Evolutionary conservation across 2,113 vertebrate species (phyloP).

Genomic region (Origma solitaria): DNA sequence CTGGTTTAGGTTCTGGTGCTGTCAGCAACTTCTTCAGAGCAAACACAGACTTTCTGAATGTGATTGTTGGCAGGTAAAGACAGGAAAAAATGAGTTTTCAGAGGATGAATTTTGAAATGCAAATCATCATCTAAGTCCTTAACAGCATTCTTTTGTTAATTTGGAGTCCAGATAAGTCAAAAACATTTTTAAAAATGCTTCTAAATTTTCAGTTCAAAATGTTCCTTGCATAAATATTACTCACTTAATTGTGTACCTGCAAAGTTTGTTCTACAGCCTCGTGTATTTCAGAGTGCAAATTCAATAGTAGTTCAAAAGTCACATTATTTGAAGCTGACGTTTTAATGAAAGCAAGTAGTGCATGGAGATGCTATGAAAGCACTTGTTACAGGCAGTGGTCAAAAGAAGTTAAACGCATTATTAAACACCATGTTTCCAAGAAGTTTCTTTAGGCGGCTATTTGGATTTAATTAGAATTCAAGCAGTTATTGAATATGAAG

Average conservation of each 20-base stretch:
- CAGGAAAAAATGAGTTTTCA: conserved; percentile 6
- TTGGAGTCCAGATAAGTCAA: not conserved
- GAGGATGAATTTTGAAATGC: not conserved
- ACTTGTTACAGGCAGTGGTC: not conserved
- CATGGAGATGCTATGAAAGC: not conserved
- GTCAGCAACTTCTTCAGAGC: conserved; percentile 35
- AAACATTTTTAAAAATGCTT: not conserved
- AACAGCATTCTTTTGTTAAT: not conserved
- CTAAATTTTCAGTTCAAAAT: not conserved
- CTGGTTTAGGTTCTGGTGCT: conserved; percentile 18
- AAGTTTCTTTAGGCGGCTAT: not conserved
- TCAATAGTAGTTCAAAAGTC: not conserved
- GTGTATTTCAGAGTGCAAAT: not conserved
- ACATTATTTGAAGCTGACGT: not conserved
- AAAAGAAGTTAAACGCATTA: not conserved
- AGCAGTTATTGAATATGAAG: not conserved
- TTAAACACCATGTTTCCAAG: not conserved
- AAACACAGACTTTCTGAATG: conserved; percentile 15
- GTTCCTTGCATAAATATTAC: not conserved
- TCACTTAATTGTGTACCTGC: not conserved
- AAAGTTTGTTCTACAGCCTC: not conserved
- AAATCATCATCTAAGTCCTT: not conserved
- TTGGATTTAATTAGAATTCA: not conserved
- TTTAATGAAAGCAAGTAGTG: not conserved
- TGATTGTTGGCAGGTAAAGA: conserved; percentile 44